A percentile compares a stretch with the other conserved stretches of the same genome.
Conservation (phyloP, 2,888 invertebrate species). For the Fragum sueziense region DNA sequence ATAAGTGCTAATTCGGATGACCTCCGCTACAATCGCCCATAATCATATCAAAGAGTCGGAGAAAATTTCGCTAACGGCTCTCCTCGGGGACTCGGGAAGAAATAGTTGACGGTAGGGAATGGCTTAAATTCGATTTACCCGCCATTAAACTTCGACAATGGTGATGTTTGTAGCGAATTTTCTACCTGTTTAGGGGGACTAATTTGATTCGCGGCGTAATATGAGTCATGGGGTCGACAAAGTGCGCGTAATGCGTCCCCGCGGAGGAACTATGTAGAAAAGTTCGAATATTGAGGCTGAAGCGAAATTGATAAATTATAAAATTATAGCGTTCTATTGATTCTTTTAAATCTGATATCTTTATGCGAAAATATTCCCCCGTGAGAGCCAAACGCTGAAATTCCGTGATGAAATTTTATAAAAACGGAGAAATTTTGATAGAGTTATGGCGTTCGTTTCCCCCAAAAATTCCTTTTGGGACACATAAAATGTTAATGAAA, state of each 20-base stretch:
- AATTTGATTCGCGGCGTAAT: slow-evolving; percentile 56
- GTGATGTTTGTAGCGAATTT: slow-evolving; percentile 60
- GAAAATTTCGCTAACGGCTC: slow-evolving; percentile 43
- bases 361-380: slow-evolving; percentile 27
- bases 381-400: slow-evolving; percentile 16
- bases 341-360: slow-evolving; percentile 40
- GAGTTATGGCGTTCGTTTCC: slow-evolving; percentile 36
- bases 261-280: slow-evolving; percentile 30
- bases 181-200: slow-evolving; percentile 57
- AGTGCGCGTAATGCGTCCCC: slow-evolving; percentile 48
- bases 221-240: slow-evolving; percentile 56
- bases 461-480: slow-evolving; percentile 19
- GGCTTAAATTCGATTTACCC: slow-evolving; percentile 44
- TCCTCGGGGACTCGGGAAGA: slow-evolving; percentile 31
- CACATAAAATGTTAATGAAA: slow-evolving; percentile 33
- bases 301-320: slow-evolving; percentile 46
- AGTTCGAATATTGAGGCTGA: slow-evolving; percentile 41
- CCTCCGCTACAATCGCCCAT: slow-evolving; percentile 42
- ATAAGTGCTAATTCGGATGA: slow-evolving; percentile 50
- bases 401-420: slow-evolving; percentile 29
- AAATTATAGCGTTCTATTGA: slow-evolving; percentile 37
- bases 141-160: slow-evolving; percentile 39
- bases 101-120: slow-evolving; percentile 46
- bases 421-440: slow-evolving; percentile 41
- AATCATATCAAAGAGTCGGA: slow-evolving; percentile 49